Conservation (phyloP, 2,888 invertebrate species). For the Odontomyia ornata region DNA sequence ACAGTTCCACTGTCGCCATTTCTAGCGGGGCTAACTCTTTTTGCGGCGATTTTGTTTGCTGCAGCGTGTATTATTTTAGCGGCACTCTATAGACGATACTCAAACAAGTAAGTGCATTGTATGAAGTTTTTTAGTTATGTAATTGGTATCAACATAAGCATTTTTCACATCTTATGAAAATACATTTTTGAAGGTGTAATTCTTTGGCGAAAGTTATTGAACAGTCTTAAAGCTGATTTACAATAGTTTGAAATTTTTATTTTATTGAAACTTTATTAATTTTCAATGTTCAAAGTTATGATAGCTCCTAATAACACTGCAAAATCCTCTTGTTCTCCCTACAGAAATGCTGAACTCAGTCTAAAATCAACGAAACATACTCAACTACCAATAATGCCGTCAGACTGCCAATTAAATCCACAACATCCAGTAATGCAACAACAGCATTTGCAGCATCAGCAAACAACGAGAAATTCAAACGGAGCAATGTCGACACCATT, state of each 20-base stretch:
- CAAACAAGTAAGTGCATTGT: constrained; percentile 67
- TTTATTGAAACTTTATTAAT: too few species aligned
- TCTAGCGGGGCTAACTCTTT: constrained; percentile 78
- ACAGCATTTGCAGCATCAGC: constrained; percentile 52
- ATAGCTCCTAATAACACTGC: too few species aligned
- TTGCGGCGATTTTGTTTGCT: constrained; percentile 78
- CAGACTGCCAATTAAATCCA: constrained; percentile 64
- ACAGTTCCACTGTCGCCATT: constrained; percentile 78
- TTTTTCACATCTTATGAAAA: too few species aligned
- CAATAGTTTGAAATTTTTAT: too few species aligned
- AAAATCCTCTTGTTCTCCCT: neutral
- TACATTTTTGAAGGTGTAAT: too few species aligned
- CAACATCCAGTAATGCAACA: constrained; percentile 57
- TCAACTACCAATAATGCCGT: constrained; percentile 62
- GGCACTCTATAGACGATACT: constrained; percentile 74
- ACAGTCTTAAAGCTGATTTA: too few species aligned
- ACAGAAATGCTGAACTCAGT: constrained; percentile 62
- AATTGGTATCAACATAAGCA: too few species aligned
- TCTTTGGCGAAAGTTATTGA: too few species aligned
- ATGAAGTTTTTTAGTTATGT: too few species aligned
- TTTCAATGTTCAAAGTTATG: too few species aligned
- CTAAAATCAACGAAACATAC: constrained; percentile 64
- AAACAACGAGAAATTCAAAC: constrained; percentile 60
- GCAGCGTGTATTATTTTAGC: constrained; percentile 80
- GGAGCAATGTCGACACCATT: constrained; percentile 52